These are phyloP conservation scores for Hylyphantes graminicola DNA, from an alignment of 1,140 invertebrate genomes.

Conservation along the genomic window DNA sequence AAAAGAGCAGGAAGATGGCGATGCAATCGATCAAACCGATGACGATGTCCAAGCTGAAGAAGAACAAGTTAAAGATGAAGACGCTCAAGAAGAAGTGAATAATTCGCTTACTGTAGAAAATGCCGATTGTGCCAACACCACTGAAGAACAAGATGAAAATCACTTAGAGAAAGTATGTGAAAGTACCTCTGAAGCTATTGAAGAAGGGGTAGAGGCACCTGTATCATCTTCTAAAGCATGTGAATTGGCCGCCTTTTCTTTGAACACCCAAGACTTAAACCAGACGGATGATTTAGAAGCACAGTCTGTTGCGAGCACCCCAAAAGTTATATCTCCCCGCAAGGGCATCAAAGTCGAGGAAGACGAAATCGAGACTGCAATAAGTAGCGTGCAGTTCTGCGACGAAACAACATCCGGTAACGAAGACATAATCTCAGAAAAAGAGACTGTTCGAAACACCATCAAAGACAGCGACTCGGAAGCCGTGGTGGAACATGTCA, in stretches of 20 bases:
- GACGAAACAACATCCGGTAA: constrained; percentile 16
- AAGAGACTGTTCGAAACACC: neutral
- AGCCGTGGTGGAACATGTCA: neutral
- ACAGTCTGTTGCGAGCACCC: neutral
- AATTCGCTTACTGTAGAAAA: neutral
- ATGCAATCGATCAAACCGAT: neutral
- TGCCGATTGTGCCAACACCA: neutral
- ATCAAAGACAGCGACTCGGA: neutral
- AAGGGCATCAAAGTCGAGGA: constrained; percentile 50
- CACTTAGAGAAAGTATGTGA: too few species aligned
- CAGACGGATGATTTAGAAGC: neutral
- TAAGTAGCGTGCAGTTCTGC: constrained; percentile 22
- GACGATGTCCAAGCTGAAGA: constrained; percentile 15
- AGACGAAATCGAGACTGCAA: constrained; percentile 51
- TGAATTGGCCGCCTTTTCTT: neutral
- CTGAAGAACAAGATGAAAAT: too few species aligned
- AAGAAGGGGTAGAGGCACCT: neutral
- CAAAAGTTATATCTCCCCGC: constrained; percentile 32
- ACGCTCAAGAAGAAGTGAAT: neutral
- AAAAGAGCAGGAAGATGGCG: neutral
- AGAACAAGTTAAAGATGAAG: neutral
- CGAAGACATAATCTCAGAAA: neutral
- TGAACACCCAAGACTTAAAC: neutral
- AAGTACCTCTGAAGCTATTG: neutral
- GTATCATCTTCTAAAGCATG: neutral